Evolutionary conservation across 2,888 invertebrate species (phyloP).

Genomic region (Bimastos eiseni): DNA sequence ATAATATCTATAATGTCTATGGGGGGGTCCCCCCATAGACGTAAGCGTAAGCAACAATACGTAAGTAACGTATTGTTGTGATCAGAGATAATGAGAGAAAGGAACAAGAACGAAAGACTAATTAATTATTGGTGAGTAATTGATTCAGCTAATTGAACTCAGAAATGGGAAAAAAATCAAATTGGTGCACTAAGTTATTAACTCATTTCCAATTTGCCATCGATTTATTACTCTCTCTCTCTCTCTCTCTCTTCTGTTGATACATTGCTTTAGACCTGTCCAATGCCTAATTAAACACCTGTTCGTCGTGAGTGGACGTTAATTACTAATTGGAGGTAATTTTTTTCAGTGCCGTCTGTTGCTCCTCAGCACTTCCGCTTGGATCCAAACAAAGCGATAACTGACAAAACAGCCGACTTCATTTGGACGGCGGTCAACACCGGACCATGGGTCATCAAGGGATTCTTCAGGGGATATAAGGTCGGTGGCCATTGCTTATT

Average conservation of each 20-base stretch:
- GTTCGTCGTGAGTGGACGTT: neutral
- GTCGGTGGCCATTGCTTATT: slow-evolving; percentile 33
- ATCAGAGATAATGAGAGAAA: too few relatives aligned
- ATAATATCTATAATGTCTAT: too few relatives aligned
- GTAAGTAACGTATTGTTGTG: too few relatives aligned
- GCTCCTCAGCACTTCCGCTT: slow-evolving; percentile 43
- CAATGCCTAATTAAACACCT: neutral
- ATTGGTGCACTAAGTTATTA: too few relatives aligned
- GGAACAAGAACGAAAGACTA: too few relatives aligned
- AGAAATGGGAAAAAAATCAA: too few relatives aligned
- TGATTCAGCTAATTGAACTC: too few relatives aligned
- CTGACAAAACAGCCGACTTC: slow-evolving; percentile 45
- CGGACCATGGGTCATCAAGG: slow-evolving; percentile 45
- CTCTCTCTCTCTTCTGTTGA: too few relatives aligned
- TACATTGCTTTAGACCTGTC: neutral
- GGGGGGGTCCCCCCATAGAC: too few relatives aligned
- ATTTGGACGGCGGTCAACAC: slow-evolving; percentile 45
- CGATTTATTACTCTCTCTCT: neutral
- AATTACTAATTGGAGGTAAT: neutral
- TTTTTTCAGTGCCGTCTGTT: slow-evolving; percentile 43
- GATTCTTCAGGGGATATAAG: slow-evolving; percentile 47
- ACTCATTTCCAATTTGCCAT: neutral
- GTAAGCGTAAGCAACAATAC: too few relatives aligned
- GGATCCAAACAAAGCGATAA: slow-evolving; percentile 43
- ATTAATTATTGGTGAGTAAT: too few relatives aligned